Evolutionary conservation across 2,113 vertebrate species (phyloP).

Genomic region (Porphyrio hochstetteri): DNA sequence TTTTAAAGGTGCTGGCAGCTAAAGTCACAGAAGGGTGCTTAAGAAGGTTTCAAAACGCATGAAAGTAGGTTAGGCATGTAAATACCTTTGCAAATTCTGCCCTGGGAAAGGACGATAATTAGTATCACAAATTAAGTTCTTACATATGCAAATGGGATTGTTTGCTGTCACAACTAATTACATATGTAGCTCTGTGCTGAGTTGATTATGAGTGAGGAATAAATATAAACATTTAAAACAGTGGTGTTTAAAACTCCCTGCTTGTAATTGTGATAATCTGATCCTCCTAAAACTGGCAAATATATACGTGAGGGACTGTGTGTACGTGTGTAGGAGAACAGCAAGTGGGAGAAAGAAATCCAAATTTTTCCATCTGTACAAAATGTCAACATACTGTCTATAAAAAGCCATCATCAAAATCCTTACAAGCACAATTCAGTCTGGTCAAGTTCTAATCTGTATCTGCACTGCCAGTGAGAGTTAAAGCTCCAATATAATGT

Average conservation of each 20-base stretch:
- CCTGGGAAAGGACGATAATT: not conserved
- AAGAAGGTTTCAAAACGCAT: not conserved
- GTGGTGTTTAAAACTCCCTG: not conserved
- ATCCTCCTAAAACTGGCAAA: slow-evolving; percentile 4
- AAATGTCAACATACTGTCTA: not conserved
- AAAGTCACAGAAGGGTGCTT: not conserved
- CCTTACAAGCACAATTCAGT: not conserved
- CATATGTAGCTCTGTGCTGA: not conserved
- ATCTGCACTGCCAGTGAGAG: not conserved
- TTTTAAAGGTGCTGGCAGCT: not conserved
- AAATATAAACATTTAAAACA: not conserved
- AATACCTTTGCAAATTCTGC: not conserved
- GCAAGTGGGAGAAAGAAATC: slow-evolving; percentile 24
- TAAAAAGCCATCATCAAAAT: not conserved
- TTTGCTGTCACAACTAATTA: not conserved
- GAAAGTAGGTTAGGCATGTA: not conserved
- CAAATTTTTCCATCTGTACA: slow-evolving; percentile 19
- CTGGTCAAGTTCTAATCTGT: not conserved
- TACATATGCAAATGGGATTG: not conserved
- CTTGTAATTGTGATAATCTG: not conserved
- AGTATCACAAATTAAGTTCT: not conserved
- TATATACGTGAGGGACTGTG: not conserved
- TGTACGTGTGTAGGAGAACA: not conserved
- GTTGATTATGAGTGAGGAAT: not conserved
- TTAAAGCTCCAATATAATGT: not conserved